Evolutionary conservation across 1,140 invertebrate genomes (phyloP).

Genomic region (Arctopsyche grandis): DNA sequence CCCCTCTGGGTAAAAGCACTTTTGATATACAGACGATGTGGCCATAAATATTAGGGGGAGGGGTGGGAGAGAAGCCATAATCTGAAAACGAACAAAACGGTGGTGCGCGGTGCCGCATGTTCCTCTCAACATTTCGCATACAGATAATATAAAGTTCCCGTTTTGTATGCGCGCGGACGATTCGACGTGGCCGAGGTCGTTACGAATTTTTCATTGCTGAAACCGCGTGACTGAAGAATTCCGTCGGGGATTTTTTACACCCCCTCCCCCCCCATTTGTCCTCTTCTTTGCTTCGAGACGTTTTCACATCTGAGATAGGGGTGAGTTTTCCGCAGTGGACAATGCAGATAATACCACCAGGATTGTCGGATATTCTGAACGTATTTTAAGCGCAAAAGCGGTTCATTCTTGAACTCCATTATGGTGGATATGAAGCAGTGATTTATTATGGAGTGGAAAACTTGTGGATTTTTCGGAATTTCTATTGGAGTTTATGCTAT

Average conservation of each 20-base stretch:
- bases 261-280: background rate
- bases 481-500: no score
- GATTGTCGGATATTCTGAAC: no score
- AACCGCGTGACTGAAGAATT: slow-evolving; percentile 45
- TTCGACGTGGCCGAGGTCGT: background rate
- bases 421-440: no score
- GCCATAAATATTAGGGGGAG: slow-evolving; percentile 36
- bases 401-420: no score
- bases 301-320: background rate
- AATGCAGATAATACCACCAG: background rate
- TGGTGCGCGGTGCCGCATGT: slow-evolving; percentile 14
- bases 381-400: no score
- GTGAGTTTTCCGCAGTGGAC: slow-evolving; percentile 16
- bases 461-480: no score
- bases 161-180: slow-evolving; percentile 41
- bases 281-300: background rate
- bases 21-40: background rate
- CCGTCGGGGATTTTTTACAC: slow-evolving; percentile 5
- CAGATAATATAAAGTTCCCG: background rate
- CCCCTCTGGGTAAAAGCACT: background rate
- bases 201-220: slow-evolving; percentile 53
- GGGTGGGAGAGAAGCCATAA: background rate
- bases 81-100: slow-evolving; percentile 41
- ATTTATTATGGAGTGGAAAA: no score
- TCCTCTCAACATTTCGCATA: slow-evolving; percentile 33